phyloP scores from a whole-genome alignment of 2,797 vertebrate species.

The Percopsis omiscomaycus region DNA sequence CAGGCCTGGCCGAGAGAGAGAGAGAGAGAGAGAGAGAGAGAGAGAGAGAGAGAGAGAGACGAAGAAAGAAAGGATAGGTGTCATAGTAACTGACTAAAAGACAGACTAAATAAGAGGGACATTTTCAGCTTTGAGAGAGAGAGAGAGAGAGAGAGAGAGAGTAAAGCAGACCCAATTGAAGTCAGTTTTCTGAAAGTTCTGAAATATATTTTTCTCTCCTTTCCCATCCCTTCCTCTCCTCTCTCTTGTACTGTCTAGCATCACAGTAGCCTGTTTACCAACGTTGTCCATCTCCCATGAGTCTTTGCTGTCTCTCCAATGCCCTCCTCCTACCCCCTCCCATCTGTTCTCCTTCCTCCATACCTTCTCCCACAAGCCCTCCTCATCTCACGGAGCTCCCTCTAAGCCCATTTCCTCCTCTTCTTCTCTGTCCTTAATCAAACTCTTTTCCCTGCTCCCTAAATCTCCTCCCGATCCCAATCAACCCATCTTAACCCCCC shows the following conservation, averaged over 20 bases:
- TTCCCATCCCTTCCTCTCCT: not conserved
- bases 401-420: not conserved
- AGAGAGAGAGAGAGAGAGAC: not conserved
- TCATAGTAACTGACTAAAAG: no score
- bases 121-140: not conserved
- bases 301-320: conserved; percentile 9
- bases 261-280: conserved; percentile 26
- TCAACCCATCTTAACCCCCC: conserved; percentile 27
- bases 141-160: conserved; percentile 1
- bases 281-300: conserved; percentile 41
- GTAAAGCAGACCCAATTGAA: not conserved
- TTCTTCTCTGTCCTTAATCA: conserved; percentile 18
- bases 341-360: conserved; percentile 22
- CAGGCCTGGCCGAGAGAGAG: conserved; percentile 22
- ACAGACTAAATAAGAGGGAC: no score
- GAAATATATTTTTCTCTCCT: not conserved
- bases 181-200: not conserved
- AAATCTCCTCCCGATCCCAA: conserved; percentile 58
- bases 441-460: not conserved
- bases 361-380: conserved; percentile 17
- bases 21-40: conserved; percentile 10
- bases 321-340: conserved; percentile 5
- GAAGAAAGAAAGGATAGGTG: not conserved
- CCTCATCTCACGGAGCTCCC: not conserved
- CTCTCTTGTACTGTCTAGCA: no score